Percentiles rank a stretch among this genome's conserved stretches.
phyloP scores from a whole-genome alignment of 2,113 vertebrate genomes.

The Butorides virescens region DNA sequence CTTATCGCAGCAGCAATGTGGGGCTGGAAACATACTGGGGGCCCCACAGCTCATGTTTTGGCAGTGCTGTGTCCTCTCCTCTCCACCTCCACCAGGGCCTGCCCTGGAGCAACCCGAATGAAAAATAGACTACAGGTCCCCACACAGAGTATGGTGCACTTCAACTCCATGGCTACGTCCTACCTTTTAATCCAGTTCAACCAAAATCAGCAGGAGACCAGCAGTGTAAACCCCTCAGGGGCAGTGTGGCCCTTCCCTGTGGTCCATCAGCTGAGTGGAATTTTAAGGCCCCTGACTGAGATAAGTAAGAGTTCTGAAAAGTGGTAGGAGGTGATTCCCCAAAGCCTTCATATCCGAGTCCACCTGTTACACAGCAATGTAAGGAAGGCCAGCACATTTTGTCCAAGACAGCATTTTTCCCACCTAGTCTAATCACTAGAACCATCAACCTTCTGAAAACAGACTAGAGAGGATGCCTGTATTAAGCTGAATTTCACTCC shows the following conservation, averaged over 20 bases:
- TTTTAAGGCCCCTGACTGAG: background rate
- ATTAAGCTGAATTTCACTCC: background rate
- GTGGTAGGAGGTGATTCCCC: background rate
- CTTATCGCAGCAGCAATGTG: rapidly evolving
- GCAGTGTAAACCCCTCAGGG: background rate
- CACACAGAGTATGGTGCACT: no score
- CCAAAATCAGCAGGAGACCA: background rate
- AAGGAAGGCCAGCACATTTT: background rate
- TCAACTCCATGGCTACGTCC: background rate
- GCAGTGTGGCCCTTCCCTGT: background rate
- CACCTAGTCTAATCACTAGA: background rate
- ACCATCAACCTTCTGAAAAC: background rate
- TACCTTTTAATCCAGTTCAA: background rate
- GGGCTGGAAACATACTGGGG: background rate
- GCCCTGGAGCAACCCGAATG: background rate
- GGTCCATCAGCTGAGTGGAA: background rate
- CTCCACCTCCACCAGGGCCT: rapidly evolving
- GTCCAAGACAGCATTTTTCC: background rate
- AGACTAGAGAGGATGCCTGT: background rate
- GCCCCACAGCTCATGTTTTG: background rate
- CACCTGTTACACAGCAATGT: background rate
- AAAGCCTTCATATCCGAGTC: background rate
- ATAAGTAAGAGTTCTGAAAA: background rate
- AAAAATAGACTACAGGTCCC: background rate
- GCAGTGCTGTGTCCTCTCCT: background rate